Percentiles rank a stretch among this genome's conserved stretches.
These are phyloP conservation scores for Acanthornis magna DNA, from an alignment of 2,797 vertebrate species.

Conservation along the genomic window DNA sequence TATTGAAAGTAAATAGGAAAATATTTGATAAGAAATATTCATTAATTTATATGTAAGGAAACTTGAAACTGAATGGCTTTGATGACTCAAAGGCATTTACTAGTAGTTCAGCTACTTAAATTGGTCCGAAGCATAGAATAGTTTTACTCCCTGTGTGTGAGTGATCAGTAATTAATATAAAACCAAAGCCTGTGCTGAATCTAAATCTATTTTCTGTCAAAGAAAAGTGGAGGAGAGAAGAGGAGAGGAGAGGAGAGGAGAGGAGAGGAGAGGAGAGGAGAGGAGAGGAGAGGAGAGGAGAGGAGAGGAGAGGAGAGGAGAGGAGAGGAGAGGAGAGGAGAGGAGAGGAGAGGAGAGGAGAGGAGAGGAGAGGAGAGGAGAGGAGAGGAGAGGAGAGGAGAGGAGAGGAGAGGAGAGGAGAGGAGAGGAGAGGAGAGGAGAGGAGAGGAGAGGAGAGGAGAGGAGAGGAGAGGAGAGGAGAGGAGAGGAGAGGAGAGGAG, in stretches of 20 bases:
- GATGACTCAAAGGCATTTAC: neutral
- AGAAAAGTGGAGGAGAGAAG: neutral
- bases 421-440: no score
- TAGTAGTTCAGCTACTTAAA: neutral
- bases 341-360: no score
- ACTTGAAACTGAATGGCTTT: neutral
- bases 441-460: no score
- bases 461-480: no score
- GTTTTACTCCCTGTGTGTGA: neutral
- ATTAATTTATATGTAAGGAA: neutral
- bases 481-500: no score
- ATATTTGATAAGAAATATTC: neutral
- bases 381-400: no score
- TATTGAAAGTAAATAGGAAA: neutral
- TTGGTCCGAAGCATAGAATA: neutral
- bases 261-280: neutral
- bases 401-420: no score
- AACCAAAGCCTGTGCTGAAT: neutral
- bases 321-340: no score
- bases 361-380: no score
- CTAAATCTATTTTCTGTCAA: neutral
- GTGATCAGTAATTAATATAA: neutral
- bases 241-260: no score
- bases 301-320: no score
- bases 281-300: no score